Evolutionary conservation across 2,888 invertebrate species (phyloP).

Genomic region (Leptinotarsa tumamoca): DNA sequence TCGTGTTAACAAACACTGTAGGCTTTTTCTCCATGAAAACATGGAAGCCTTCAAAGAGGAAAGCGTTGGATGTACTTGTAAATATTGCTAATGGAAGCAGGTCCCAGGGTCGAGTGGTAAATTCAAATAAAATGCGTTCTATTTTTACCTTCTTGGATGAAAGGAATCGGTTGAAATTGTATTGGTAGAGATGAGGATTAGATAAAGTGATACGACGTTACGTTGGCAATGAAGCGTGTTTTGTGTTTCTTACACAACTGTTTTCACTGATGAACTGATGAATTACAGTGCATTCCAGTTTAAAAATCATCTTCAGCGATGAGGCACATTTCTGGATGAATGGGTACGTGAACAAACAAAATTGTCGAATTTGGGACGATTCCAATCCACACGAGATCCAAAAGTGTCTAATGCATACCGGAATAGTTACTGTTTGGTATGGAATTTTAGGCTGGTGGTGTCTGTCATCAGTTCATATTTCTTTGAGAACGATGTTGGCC

Average conservation of each 20-base stretch:
- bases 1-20: conserved; percentile 13
- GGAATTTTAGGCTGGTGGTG: no score
- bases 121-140: conserved; percentile 13
- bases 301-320: no score
- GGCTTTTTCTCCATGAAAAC: conserved; percentile 9
- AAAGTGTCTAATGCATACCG: no score
- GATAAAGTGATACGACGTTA: neutral
- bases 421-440: no score
- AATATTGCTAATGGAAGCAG: conserved; percentile 16
- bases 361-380: no score
- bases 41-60: conserved; percentile 17
- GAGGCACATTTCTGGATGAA: no score
- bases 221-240: neutral
- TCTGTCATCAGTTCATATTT: no score
- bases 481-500: no score
- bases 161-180: neutral
- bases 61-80: conserved; percentile 14
- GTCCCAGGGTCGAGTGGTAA: neutral
- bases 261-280: neutral
- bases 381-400: no score
- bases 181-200: neutral
- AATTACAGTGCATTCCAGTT: no score
- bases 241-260: neutral
- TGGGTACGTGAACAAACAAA: no score
- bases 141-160: conserved; percentile 1